Evolutionary conservation across 2,113 vertebrate genomes (phyloP).

Genomic region (Neodontobutis hainanensis): DNA sequence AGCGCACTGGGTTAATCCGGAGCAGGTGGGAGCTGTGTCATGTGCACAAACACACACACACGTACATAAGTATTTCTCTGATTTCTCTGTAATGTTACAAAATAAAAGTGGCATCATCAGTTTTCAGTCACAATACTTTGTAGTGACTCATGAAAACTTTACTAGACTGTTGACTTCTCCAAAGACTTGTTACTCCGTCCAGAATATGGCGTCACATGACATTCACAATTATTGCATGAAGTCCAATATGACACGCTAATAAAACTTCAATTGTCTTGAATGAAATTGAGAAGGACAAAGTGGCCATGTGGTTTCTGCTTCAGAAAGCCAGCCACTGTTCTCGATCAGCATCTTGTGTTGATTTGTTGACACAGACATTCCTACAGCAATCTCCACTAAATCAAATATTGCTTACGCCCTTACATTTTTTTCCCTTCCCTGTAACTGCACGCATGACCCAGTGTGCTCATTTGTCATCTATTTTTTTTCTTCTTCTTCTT

Average conservation of each 20-base stretch:
- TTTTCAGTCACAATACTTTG: too few species aligned
- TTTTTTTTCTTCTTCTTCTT: slow-evolving; percentile 18
- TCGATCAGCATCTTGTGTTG: slow-evolving; percentile 7
- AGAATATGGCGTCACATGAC: not conserved
- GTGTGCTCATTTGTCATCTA: not conserved
- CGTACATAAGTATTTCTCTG: too few species aligned
- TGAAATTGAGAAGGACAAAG: not conserved
- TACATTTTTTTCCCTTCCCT: slow-evolving; percentile 10
- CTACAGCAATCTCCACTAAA: slow-evolving; percentile 7
- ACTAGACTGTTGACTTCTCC: too few species aligned
- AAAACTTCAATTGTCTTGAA: slow-evolving; percentile 6
- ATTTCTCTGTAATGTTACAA: too few species aligned
- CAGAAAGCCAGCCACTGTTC: too few species aligned
- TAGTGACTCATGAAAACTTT: too few species aligned
- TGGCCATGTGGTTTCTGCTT: not conserved
- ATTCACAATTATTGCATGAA: not conserved
- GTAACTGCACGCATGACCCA: not conserved
- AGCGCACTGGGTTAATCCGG: slow-evolving; percentile 57
- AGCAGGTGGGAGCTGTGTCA: slow-evolving; percentile 52
- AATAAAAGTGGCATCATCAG: too few species aligned
- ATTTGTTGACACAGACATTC: slow-evolving; percentile 25
- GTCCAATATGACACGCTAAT: slow-evolving; percentile 9
- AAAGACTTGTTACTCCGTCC: not conserved
- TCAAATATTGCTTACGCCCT: slow-evolving; percentile 26
- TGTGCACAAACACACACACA: slow-evolving; percentile 15